Percentiles rank a stretch among this genome's conserved stretches.
phyloP scores from a whole-genome alignment of 2,888 invertebrate genomes.

The Drosophila fungiperda region DNA sequence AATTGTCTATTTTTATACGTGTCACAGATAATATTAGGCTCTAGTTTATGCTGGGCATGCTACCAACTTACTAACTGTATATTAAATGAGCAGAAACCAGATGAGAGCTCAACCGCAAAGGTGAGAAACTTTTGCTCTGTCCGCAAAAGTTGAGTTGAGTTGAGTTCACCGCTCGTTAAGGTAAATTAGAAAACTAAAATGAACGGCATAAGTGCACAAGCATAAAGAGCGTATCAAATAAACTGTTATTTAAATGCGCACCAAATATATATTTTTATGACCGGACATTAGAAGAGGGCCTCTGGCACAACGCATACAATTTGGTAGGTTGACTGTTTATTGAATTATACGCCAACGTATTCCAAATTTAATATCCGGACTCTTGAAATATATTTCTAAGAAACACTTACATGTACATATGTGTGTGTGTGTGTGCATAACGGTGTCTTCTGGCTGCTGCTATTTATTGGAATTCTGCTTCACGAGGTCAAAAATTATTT shows the following conservation, averaged over 20 bases:
- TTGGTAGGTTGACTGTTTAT: conserved; percentile 29
- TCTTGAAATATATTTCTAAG: conserved; percentile 1
- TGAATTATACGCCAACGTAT: conserved; percentile 42
- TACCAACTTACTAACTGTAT: conserved; percentile 26
- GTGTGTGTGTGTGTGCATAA: neutral
- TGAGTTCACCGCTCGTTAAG: conserved; percentile 35
- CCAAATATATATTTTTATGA: conserved; percentile 45
- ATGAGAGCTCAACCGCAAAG: conserved; percentile 20
- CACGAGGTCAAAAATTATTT: conserved; percentile 31
- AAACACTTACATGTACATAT: neutral
- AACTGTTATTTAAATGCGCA: conserved; percentile 56
- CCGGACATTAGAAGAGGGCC: conserved; percentile 4
- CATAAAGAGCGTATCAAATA: conserved; percentile 30
- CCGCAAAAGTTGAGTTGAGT: conserved; percentile 22
- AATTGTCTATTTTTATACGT: conserved; percentile 33
- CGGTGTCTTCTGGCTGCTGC: conserved; percentile 47
- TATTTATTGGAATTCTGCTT: conserved; percentile 64
- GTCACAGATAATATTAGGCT: conserved; percentile 37
- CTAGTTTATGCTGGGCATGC: conserved; percentile 31
- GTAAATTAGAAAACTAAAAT: conserved; percentile 37
- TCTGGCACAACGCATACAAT: conserved; percentile 5
- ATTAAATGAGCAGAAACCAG: conserved; percentile 8
- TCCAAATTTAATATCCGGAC: conserved; percentile 37
- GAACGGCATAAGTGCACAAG: conserved; percentile 3
- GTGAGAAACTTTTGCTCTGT: conserved; percentile 29